Evolutionary conservation across 2,113 vertebrate genomes (phyloP).

Genomic region (Coracopsis vasa): DNA sequence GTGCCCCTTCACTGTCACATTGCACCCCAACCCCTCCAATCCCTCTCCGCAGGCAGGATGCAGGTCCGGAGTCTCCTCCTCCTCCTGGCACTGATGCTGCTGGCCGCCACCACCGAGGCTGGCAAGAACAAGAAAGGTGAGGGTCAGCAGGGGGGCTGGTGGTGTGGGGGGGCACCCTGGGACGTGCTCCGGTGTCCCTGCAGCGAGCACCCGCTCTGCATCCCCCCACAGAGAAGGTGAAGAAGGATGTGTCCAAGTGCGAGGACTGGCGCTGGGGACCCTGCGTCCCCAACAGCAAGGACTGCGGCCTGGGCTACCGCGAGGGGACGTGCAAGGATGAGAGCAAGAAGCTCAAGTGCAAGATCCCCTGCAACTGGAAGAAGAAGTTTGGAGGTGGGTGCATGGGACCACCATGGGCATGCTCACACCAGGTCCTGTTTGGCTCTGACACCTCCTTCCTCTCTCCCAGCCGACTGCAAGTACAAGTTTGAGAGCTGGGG

Average conservation of each 20-base stretch:
- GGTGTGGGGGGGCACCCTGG: rapidly evolving
- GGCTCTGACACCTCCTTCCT: neutral
- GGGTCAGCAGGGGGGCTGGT: neutral
- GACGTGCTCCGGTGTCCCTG: rapidly evolving
- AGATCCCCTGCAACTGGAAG: constrained; percentile 97
- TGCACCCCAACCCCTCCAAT: neutral
- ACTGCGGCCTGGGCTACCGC: constrained; percentile 87
- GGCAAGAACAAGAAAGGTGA: constrained; percentile 82
- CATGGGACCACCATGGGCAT: neutral
- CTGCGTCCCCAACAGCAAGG: constrained; percentile 85
- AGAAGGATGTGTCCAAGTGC: constrained; percentile 79
- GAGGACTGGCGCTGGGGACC: constrained; percentile 84
- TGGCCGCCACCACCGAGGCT: constrained; percentile 76
- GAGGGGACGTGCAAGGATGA: constrained; percentile 85
- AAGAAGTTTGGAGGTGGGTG: constrained; percentile 91
- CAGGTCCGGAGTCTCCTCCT: constrained; percentile 80
- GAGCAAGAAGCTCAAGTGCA: constrained; percentile 85
- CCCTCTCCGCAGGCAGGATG: constrained; percentile 77
- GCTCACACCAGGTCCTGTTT: rapidly evolving
- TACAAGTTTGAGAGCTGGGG: constrained; percentile 94
- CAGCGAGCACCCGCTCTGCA: neutral
- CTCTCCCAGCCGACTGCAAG: constrained; percentile 88
- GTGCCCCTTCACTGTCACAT: rapidly evolving
- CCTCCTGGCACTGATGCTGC: constrained; percentile 72
- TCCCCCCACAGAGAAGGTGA: constrained; percentile 74